These are phyloP conservation scores for Chrysogorgia sp. DNA, from an alignment of 92 coral and sea anemone genomes.

Conservation along the genomic window DNA sequence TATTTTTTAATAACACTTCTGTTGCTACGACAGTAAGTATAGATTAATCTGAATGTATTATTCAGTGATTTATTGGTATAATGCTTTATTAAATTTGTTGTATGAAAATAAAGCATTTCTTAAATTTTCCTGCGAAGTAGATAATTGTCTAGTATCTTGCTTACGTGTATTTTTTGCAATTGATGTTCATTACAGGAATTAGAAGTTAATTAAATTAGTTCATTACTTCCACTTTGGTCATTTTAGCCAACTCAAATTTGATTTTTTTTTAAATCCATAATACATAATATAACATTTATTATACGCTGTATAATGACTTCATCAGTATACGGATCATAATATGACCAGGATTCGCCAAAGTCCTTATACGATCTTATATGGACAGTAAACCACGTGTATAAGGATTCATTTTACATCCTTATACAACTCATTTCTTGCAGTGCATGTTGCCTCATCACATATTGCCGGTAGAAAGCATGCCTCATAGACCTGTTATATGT, in stretches of 20 bases:
- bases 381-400: constrained; percentile 6
- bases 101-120: too few relatives aligned
- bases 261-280: background rate
- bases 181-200: too few relatives aligned
- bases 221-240: too few relatives aligned
- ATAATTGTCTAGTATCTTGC: too few relatives aligned
- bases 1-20: too few relatives aligned
- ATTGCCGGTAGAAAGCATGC: too few relatives aligned
- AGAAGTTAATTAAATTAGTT: too few relatives aligned
- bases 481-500: too few relatives aligned
- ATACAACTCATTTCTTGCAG: constrained; percentile 15
- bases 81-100: too few relatives aligned
- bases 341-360: background rate
- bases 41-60: background rate
- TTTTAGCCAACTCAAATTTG: background rate
- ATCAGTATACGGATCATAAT: constrained; percentile 14
- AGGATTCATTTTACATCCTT: constrained; percentile 25
- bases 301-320: constrained; percentile 9
- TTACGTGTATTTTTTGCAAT: too few relatives aligned
- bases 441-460: background rate
- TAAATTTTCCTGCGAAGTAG: too few relatives aligned
- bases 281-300: background rate
- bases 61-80: background rate
- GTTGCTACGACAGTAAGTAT: too few relatives aligned
- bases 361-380: background rate